Base-by-base conservation (phyloP, 2,888 invertebrate genomes). In the Lasioglossum calceatum region DNA sequence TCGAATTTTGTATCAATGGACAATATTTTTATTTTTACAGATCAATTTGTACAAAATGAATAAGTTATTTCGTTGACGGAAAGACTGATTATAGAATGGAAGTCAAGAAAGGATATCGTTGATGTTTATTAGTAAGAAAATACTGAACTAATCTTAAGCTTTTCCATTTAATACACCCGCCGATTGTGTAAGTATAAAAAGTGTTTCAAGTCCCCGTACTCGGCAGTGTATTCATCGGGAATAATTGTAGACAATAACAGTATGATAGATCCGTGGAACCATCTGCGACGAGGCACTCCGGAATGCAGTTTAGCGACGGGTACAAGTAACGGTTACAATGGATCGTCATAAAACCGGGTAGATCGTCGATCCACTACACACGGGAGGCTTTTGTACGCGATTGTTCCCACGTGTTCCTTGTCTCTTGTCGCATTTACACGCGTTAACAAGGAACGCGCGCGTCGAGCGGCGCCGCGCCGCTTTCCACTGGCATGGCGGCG, bases 331-430 rank as follows among this genome's bases (percentile, higher is more conserved):
- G 23, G 58, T 7, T 19, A 78, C 58, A 61, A 78, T 44, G 79
- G 54, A 73, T 72, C 39, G 42, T 23, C 47, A 70, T 36, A 27
- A 54, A 70, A 70, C 64, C 64, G n/a, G 36, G 72, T 77, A 64
- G 4, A 54, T 42, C 67, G 32, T 70, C n/a, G 50, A 79, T 79
- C 42, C 47, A 42, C 47, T 64, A 12, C 64, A 32, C 64, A 32
- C 16, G 14, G 54, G 36, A 19, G 36, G 67, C 81, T 27, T 74
- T 70, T 27, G 54, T 80, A 32, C 70, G 3, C 50, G 27, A 32
- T 47, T 61, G 77, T 90, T 91, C 90, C 87, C 90, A 88, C 87
- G 86, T 88, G 87, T 32, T 67, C 27, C 36, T 23, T 54, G 74
- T 61, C 78, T 50, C 36, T 64, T 39, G 81, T 77, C 76, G 50